Evolutionary conservation across 2,797 vertebrate genomes (phyloP).

Genomic region (Pipistrellus nathusii): DNA sequence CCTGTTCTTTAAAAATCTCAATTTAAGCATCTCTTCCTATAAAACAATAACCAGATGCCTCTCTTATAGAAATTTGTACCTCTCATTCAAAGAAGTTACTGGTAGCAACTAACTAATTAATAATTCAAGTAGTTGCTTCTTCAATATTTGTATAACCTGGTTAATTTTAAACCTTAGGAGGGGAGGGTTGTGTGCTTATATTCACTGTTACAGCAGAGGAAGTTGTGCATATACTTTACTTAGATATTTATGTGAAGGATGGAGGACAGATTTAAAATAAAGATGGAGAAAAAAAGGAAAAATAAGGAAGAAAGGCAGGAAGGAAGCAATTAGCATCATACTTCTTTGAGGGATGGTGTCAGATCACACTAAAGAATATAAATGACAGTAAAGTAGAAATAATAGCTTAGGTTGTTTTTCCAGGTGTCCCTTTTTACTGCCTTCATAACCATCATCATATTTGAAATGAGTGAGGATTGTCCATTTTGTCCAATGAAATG

Average conservation of each 20-base stretch:
- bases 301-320: neutral
- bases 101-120: neutral
- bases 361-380: neutral
- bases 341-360: neutral
- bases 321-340: neutral
- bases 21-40: neutral
- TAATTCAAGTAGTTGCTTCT: neutral
- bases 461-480: neutral
- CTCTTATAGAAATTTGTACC: neutral
- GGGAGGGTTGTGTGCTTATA: rapidly evolving
- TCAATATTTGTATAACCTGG: neutral
- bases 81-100: neutral
- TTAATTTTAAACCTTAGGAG: neutral
- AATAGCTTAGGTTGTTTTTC: neutral
- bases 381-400: neutral
- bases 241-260: neutral
- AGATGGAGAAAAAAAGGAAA: neutral
- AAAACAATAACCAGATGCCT: slow-evolving; percentile 11
- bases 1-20: neutral
- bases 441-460: neutral
- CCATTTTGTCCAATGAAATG: neutral
- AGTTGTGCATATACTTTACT: neutral
- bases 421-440: neutral
- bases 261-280: neutral
- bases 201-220: neutral